These are phyloP conservation scores for Cirrhinus molitorella DNA, from an alignment of 2,797 vertebrate genomes.

Conservation along the genomic window DNA sequence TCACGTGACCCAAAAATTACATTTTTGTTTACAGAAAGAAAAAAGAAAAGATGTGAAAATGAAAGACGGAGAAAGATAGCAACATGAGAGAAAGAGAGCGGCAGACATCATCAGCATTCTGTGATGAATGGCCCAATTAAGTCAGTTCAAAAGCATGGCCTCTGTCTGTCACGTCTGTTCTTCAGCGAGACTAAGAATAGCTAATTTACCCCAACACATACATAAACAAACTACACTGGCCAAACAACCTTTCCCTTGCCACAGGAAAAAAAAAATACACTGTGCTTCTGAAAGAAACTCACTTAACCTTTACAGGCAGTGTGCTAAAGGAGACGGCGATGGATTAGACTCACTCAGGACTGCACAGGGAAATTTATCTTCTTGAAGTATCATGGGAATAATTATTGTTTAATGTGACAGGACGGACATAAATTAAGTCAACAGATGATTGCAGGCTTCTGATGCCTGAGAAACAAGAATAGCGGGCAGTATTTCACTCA, in stretches of 20 bases:
- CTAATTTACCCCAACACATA: conserved; percentile 49
- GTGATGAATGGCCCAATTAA: conserved; percentile 65
- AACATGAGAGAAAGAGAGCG: conserved; percentile 41
- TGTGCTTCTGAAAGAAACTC: conserved; percentile 31
- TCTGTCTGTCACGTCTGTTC: conserved; percentile 25
- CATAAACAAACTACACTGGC: conserved; percentile 37
- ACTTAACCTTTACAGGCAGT: conserved; percentile 47
- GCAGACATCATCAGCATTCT: conserved; percentile 50
- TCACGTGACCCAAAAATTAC: conserved; percentile 12
- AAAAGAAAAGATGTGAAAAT: not conserved
- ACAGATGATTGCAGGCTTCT: conserved; percentile 13
- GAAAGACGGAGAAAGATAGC: not conserved
- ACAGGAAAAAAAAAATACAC: not conserved
- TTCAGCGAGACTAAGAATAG: conserved; percentile 41
- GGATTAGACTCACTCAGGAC: conserved; percentile 41
- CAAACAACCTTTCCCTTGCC: conserved; percentile 17
- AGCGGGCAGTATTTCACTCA: not conserved
- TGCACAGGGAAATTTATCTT: conserved; percentile 39
- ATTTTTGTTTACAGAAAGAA: not conserved
- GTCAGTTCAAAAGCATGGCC: conserved; percentile 53
- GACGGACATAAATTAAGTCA: conserved; percentile 27
- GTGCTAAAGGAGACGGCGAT: conserved; percentile 6
- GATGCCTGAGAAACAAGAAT: not conserved
- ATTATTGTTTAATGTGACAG: conserved; percentile 38
- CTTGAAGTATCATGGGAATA: conserved; percentile 40